Base-by-base conservation (phyloP, 2,113 vertebrate species). In the Muscicapa adusta region DNA sequence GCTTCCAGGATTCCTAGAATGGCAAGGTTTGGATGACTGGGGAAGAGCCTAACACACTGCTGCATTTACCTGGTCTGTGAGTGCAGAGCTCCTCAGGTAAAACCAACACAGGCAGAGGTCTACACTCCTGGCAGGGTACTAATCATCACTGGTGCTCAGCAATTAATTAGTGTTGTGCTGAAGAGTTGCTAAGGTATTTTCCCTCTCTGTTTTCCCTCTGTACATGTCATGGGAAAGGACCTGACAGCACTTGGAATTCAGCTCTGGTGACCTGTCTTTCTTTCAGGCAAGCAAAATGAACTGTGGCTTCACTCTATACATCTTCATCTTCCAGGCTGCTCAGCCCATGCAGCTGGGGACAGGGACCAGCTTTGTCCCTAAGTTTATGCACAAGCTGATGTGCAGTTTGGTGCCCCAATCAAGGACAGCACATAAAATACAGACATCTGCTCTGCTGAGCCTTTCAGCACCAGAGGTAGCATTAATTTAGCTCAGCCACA, bases 371-470 rank as follows among this genome's bases (percentile, higher is more conserved):
- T 91, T 89, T 82, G 62, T 88, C 74, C 70, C 56, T 3, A 4
- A 31, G 40, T 70, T 16, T 56, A 51, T 6, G 2, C 72, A 4
- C 45, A 10, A 56, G 18, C 57, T 56, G 81, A 50, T 19, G 14
- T 25, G 48, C 12, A 70, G 23, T 33, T 89, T 42, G 84, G 77
- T 89, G 24, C 14, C 72, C 74, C 18, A 29, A 12, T 45, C 25
- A 18, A 57, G 65, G 33, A 75, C 16, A 34, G 34, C 53, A 9
- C 31, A 56, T 38, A 60, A 92, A 85, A 91, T 2, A 45, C 87
- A 80, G 81, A 93, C 94, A 94, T 93, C 95, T 97, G 94, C 93
- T 94, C 85, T 73, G 82, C 48, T 20, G 67, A 73, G 89, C 82
- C 91, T 62, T 83, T 66, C 89, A 77, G 89, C 76, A 79, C 84